Base-by-base conservation (phyloP, 1,140 invertebrate genomes). In the Mesaphorura yosii region DNA sequence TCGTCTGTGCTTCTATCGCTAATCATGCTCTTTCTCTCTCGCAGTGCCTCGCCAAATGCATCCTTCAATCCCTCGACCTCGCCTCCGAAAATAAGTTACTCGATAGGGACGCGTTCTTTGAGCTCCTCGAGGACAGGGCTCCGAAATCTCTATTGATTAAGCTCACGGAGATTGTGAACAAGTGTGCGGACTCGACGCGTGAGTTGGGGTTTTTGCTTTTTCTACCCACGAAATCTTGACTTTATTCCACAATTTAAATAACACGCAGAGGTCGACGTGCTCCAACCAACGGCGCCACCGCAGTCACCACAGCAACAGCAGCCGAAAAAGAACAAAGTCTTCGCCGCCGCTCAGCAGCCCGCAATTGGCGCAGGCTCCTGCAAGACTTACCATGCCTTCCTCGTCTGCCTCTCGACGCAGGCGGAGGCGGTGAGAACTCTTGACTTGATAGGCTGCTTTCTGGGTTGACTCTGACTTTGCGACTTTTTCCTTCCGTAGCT, bases 41-140 rank as follows among this genome's bases (percentile, higher is more conserved):
- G n/a, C n/a, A n/a, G n/a, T n/a, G n/a, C n/a, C n/a, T n/a, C n/a
- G n/a, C n/a, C n/a, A n/a, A n/a, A n/a, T n/a, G n/a, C n/a, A n/a
- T n/a, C n/a, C n/a, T n/a, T n/a, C n/a, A n/a, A n/a, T n/a, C n/a
- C n/a, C n/a, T n/a, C n/a, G n/a, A n/a, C n/a, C n/a, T n/a, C n/a
- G n/a, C n/a, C n/a, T n/a, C n/a, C 31, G n/a, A 34, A n/a, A n/a
- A 34, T 34, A n/a, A n/a, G n/a, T 34, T 34, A 34, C 6, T 59
- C 15, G 57, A 59, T 27, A 27, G 38, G 23, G 57, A 59, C 27
- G 37, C 23, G 17, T 41, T 55, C 14, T 46, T 55, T 22, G 57
- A 59, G 20, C 37, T 55, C 20, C 23, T 59, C 12, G 57, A 55
- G 26, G 45, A 55, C 3, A 37, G 54, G 31, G 53, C 58, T 26